Conservation (phyloP, 2,113 vertebrate genomes). For the Loxodonta africana region DNA sequence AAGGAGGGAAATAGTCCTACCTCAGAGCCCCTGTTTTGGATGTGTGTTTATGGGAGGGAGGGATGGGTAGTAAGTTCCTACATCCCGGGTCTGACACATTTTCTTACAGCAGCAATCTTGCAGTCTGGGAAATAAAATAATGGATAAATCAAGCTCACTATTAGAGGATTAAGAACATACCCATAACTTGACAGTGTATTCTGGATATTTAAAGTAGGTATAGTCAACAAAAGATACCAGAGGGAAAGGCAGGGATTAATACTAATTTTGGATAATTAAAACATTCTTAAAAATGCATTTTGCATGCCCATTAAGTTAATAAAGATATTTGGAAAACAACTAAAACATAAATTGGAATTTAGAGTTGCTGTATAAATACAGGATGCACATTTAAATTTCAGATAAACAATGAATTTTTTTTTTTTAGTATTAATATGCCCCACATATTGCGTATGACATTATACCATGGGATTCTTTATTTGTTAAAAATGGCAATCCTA, state of each 20-base stretch:
- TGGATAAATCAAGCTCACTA: not conserved
- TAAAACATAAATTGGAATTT: not conserved
- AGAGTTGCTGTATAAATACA: not conserved
- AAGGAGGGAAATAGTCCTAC: accelerated
- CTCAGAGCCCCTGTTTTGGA: not conserved
- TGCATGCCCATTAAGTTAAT: not conserved
- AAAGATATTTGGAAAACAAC: not conserved
- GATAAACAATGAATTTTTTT: not conserved
- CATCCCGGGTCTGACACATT: not conserved
- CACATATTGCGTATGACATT: not conserved
- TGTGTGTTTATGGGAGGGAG: not conserved
- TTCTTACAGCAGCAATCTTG: not conserved
- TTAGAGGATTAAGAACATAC: not conserved
- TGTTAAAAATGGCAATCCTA: not conserved
- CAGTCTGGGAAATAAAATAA: not conserved
- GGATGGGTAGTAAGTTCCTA: not conserved
- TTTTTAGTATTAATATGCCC: not conserved
- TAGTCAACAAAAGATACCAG: not conserved
- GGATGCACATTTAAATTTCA: not conserved
- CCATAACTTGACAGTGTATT: not conserved
- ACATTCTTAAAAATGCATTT: not conserved
- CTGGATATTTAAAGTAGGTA: not conserved
- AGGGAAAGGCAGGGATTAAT: not conserved
- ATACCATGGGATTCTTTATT: not conserved
- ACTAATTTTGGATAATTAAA: not conserved